These are phyloP conservation scores for Dicrostonyx torquatus DNA, from an alignment of 2,797 vertebrate genomes.

Conservation along the genomic window DNA sequence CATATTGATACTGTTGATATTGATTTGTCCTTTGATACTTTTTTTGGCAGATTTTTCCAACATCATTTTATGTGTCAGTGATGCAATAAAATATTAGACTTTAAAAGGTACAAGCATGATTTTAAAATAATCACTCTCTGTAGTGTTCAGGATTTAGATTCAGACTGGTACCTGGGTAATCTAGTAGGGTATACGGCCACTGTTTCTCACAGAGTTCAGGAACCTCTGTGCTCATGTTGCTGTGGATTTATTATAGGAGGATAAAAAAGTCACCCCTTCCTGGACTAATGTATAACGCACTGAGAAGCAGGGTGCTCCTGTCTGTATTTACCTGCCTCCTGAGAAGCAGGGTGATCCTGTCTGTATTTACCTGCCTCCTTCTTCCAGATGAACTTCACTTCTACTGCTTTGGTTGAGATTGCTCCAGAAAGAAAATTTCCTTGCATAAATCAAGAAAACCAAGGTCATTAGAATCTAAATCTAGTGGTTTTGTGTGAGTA, in stretches of 20 bases:
- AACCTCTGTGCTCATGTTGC: not conserved
- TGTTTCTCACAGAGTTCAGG: not conserved
- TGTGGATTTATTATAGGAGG: not conserved
- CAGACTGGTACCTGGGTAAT: not conserved
- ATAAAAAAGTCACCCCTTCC: not conserved
- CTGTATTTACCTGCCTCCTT: not conserved
- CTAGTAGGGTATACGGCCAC: not conserved
- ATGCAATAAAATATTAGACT: not conserved
- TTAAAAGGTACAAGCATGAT: not conserved
- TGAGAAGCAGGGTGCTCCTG: not conserved
- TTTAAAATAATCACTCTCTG: slow-evolving; percentile 4
- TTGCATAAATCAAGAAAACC: not conserved
- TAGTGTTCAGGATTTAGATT: not conserved
- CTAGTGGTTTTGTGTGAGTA: not conserved
- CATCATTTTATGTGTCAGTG: not conserved
- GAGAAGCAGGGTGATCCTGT: not conserved
- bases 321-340: not conserved
- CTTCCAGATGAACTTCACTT: not conserved
- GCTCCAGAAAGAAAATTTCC: not conserved
- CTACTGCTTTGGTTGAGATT: not conserved
- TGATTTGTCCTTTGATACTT: slow-evolving; percentile 51
- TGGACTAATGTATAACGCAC: not conserved
- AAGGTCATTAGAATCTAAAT: not conserved
- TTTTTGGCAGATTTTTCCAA: slow-evolving; percentile 24
- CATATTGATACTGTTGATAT: slow-evolving; percentile 43